Evolutionary conservation across 2,888 invertebrate species (phyloP).

Genomic region (Smittia aterrima): DNA sequence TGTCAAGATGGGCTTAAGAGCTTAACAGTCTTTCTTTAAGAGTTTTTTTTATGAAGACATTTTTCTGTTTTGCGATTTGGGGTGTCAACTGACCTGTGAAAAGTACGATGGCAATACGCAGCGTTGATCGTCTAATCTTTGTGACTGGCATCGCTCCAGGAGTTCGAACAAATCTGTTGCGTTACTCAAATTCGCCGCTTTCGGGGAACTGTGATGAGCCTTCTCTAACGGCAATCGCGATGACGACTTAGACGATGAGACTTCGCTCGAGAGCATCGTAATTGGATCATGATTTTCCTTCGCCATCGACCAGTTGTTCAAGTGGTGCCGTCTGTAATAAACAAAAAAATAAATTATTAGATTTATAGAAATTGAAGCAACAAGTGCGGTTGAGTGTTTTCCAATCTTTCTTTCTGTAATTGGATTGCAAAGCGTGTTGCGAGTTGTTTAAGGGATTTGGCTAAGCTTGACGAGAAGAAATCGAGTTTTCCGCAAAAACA

Average conservation of each 20-base stretch:
- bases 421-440: too few relatives aligned
- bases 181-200: slow-evolving; percentile 55
- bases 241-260: neutral
- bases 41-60: neutral
- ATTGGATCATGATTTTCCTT: slow-evolving; percentile 44
- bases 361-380: too few relatives aligned
- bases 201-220: slow-evolving; percentile 55
- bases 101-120: slow-evolving; percentile 91
- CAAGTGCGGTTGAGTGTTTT: too few relatives aligned
- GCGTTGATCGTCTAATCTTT: slow-evolving; percentile 94
- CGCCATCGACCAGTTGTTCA: slow-evolving; percentile 51
- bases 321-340: slow-evolving; percentile 65
- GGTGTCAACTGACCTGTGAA: slow-evolving; percentile 67
- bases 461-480: too few relatives aligned
- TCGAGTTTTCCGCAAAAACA: too few relatives aligned
- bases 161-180: slow-evolving; percentile 81
- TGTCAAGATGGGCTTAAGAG: neutral
- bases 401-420: too few relatives aligned
- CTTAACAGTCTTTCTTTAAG: neutral
- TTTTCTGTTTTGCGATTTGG: neutral
- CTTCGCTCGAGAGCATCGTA: slow-evolving; percentile 22
- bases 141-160: slow-evolving; percentile 90
- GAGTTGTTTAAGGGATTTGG: too few relatives aligned
- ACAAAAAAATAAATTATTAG: neutral
- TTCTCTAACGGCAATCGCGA: slow-evolving; percentile 56